Evolutionary conservation across 2,113 vertebrate genomes (phyloP), one percentile per base, ranked within the genome.

Genomic region (Sciurus niger): DNA sequence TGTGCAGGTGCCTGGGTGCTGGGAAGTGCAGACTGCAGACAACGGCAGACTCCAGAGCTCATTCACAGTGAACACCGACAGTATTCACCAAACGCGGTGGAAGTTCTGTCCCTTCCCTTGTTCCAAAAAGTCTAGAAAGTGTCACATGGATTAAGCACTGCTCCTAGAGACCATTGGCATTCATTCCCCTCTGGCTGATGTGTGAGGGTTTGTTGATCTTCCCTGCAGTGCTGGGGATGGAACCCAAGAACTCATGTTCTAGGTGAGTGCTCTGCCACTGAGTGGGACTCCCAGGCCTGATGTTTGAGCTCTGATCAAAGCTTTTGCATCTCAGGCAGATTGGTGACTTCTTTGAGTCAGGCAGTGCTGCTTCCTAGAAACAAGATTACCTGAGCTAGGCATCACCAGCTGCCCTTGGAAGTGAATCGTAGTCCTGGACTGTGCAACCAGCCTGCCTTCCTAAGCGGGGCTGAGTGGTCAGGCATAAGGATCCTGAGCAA

Each of bases 391-490:
- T 98, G 98, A 97, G 93, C 99, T 98, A 95, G 98, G 99, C 98
- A 98, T 98, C 74, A 99, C 98, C 97, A 99, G 98, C 96, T 98
- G 98, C 79, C 98, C 98, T 93, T 90, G 95, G 97, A 98, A 99
- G 65, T 96, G 97, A 51, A 99, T 98, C 95, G 99, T 98, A 0
- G 98, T 99, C 97, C 97, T 98, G 97, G 99, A 99, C 96, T 98
- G 98, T 86, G 99, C 98, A 58, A 22, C 98, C 14, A 99, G 97
- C 3, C 96, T 97, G 1, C 99, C 98, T 97, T 99, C 98, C 1
- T 98, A 98, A 37, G 98, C 93, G 99, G 99, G 14, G 58, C 95
- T 70, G 98, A 99, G 99, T 99, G 84, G 98, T n/a, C 55, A 22
- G 55, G 55, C 20, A 58, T 8, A 58, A 17, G 55, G 55, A 22